Conservation (phyloP, 2,888 invertebrate genomes). For the Allygus modestus region DNA sequence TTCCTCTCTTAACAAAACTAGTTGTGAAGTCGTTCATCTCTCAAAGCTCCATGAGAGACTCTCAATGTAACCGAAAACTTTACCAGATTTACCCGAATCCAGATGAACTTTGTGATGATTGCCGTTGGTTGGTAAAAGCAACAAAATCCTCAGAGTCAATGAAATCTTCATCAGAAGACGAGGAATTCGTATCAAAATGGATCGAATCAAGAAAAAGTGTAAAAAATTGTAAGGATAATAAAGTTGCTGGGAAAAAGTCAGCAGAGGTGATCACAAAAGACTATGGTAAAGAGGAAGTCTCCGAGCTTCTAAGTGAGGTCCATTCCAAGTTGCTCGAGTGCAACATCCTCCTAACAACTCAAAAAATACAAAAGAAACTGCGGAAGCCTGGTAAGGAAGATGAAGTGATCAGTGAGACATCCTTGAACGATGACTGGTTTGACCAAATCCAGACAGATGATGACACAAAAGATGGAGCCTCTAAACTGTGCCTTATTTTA, state of each 20-base stretch:
- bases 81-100: constrained; percentile 16
- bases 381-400: background rate
- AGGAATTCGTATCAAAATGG: background rate
- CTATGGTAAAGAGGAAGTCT: background rate
- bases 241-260: background rate
- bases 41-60: background rate
- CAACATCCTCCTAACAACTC: constrained; percentile 2
- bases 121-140: constrained; percentile 42
- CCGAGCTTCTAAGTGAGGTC: background rate
- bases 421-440: constrained; percentile 12
- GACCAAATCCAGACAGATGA: constrained; percentile 1
- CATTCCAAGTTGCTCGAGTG: background rate
- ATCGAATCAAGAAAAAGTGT: background rate
- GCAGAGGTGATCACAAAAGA: background rate
- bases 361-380: background rate
- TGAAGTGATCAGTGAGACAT: background rate
- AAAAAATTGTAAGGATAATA: background rate
- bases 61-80: constrained; percentile 19
- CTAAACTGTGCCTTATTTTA: background rate
- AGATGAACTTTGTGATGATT: constrained; percentile 32
- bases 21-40: constrained; percentile 3
- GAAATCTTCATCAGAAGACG: constrained; percentile 24
- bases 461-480: constrained; percentile 2
- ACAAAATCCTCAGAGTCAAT: constrained; percentile 22
- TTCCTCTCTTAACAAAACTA: constrained; percentile 3